Base-by-base conservation (phyloP, 1,140 invertebrate genomes). In the Dreissena rostriformis region DNA sequence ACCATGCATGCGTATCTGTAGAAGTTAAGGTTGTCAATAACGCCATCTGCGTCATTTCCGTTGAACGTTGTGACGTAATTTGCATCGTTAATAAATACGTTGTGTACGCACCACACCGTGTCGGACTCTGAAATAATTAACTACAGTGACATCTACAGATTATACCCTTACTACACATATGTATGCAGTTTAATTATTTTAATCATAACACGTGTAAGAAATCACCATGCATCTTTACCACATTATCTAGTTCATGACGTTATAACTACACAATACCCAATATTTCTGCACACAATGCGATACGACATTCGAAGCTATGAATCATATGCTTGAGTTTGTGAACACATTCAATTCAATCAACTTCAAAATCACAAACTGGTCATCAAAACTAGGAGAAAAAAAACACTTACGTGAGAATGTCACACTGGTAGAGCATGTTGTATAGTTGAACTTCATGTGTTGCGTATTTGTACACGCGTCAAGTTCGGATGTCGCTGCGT, bases 51-150 rank as follows among this genome's bases (percentile, higher is more conserved):
- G 49, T 82, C 80, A 39, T 82, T 75, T 12, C 71, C 80, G 28
- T 82, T 82, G 61, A 73, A 82, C 0, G 67, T 10, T 61, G 68
- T 75, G 10, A 82, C 61, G 24, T 75, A 82, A 28, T 82, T 82
- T 19, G 39, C 67, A 12, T 28, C 61, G 1, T 63, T 72, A 11
- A 26, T 49, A 4, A 28, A 26, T 10, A 82, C 39, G n/a, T 67
- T 82, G n/a, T 68, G 49, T 17, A 82, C 72, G 57, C 80, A 82
- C 80, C 80, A 82, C n/a, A 82, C 71, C 57, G 80, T 82, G 49
- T 82, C 65, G 15, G 80, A 82, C 0, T 22, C 80, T 82, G 80
- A 52, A 82, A 49, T 17, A 61, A 39, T 39, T 39, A 39, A 39
- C 39, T 39, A 39, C 39, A 39, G 39, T 39, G 39, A 5, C 39